Conservation (phyloP, 2,113 vertebrate species). For the Barnardius zonarius region DNA sequence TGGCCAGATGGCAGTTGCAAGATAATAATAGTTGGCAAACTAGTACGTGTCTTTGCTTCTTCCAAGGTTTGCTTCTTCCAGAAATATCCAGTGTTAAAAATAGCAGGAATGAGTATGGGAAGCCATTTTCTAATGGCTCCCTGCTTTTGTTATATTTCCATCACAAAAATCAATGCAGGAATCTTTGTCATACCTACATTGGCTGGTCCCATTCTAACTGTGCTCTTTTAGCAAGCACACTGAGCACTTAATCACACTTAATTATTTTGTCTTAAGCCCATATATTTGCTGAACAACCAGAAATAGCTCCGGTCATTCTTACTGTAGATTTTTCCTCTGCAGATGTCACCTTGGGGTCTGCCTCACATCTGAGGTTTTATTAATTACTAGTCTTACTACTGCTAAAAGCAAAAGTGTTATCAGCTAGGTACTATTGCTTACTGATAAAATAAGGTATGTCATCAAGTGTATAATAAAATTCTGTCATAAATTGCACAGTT, state of each 20-base stretch:
- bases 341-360: not conserved
- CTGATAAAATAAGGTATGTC: not conserved
- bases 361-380: not conserved
- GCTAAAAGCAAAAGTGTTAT: not conserved
- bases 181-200: not conserved
- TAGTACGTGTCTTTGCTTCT: not conserved
- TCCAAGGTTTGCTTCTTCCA: not conserved
- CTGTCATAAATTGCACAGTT: not conserved
- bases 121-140: not conserved
- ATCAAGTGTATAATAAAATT: not conserved
- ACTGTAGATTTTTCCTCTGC: not conserved
- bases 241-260: not conserved
- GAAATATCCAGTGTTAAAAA: slow-evolving; percentile 14
- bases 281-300: not conserved
- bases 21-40: not conserved
- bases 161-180: not conserved
- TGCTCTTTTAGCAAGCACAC: not conserved
- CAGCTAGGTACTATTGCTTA: not conserved
- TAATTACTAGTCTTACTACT: not conserved
- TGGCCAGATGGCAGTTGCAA: slow-evolving; percentile 9
- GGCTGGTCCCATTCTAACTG: not conserved
- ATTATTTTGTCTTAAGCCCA: not conserved
- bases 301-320: not conserved
- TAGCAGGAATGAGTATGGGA: not conserved
- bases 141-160: not conserved